Evolutionary conservation across 2,113 vertebrate species (phyloP).

Genomic region (Vulpes lagopus): DNA sequence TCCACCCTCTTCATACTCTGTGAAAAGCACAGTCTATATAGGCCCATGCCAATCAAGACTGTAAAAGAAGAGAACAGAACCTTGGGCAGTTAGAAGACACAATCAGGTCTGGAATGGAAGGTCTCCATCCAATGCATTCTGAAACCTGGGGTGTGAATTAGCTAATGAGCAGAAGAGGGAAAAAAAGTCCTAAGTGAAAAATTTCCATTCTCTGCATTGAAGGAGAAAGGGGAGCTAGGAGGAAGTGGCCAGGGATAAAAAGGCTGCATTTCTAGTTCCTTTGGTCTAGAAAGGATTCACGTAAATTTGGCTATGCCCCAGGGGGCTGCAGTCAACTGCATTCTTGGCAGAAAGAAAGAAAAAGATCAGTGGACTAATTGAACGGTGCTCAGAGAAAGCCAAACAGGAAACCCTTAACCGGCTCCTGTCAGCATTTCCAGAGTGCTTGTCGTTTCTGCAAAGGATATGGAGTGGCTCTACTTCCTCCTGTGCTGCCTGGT

Average conservation of each 20-base stretch:
- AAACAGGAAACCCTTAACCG: neutral
- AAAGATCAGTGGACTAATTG: neutral
- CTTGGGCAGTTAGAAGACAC: neutral
- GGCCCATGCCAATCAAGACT: neutral
- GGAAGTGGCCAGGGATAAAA: neutral
- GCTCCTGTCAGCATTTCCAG: constrained; percentile 36
- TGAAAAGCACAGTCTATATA: constrained; percentile 49
- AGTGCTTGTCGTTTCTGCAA: neutral
- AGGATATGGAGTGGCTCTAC: neutral
- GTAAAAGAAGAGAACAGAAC: neutral
- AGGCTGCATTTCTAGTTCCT: neutral
- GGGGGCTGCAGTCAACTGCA: neutral
- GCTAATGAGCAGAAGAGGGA: neutral
- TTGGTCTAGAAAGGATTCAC: neutral
- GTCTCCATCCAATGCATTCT: neutral
- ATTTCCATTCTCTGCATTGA: neutral
- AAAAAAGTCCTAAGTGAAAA: neutral
- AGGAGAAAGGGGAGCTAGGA: neutral
- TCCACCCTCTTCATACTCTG: constrained; percentile 47
- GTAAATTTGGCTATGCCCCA: neutral
- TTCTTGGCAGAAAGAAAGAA: neutral
- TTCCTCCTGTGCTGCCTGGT: neutral
- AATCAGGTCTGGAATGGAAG: neutral
- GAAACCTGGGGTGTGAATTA: neutral
- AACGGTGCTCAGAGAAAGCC: constrained; percentile 12